Base-by-base conservation (phyloP, 2,888 invertebrate genomes). In the Pilophorus perplexus region DNA sequence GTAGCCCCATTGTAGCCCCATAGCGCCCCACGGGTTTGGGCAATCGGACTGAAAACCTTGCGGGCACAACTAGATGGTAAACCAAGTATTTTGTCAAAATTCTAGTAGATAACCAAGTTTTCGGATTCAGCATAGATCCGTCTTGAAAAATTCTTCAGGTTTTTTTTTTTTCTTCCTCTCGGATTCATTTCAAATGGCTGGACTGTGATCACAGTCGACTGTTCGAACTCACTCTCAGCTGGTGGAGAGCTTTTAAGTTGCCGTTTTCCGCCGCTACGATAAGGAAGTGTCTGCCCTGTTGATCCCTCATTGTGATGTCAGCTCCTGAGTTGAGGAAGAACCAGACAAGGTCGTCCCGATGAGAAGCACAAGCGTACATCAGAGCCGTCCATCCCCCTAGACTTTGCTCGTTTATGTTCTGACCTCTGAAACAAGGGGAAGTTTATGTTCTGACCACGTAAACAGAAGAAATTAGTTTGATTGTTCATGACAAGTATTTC, bases 311-410 rank as follows among this genome's bases (percentile, higher is more conserved):
- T 16, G 67, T 52, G 23, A 54, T 68, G 3, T 69, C 66, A 1
- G 71, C 71, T 28, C 70, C 72, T 16, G 38, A 23, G 16, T 55
- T 50, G 8, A 73, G 20, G 25, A 74, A 18, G 37, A 18, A 46
- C 46, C 28, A 46, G 48, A 71, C 71, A 5, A 71, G 42, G 1
- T 65, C 25, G 37, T 64, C 27, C 42, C 69, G 67, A n/a, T 71
- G 71, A 62, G 69, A 71, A 66, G 70, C 71, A 57, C 73, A 72
- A 8, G 74, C 74, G 48, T 73, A 74, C 74, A 74, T 73, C 37
- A 74, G 60, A 6, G 71, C 71, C 8, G 72, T 73, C 73, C 74
- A 74, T 14, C 73, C 72, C 20, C 70, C 69, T 40, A 44, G 40
- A 60, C 74, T 74, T 33, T 68, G 69, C 2, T 14, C 60, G 14